Evolutionary conservation across 30 jellyfish, hydroid and myxozoan genomes (phyloP).

Genomic region (Turritopsis rubra): DNA sequence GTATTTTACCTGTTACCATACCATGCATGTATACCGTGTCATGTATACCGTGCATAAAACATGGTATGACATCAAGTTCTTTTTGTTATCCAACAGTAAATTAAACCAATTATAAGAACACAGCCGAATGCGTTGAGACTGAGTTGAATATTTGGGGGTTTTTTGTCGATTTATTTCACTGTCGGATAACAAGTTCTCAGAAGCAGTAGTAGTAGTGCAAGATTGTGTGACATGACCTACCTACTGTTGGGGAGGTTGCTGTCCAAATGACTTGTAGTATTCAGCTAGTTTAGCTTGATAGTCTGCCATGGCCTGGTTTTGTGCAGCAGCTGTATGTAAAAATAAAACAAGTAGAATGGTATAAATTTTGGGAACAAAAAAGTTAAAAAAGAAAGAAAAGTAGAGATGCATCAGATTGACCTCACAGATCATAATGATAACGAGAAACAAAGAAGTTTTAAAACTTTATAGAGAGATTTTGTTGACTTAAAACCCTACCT

Average conservation of each 20-base stretch:
- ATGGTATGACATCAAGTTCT: background rate
- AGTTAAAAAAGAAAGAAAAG: background rate
- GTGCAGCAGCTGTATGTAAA: slow-evolving; percentile 16
- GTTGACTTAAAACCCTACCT: too few species aligned
- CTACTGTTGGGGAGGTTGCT: slow-evolving; percentile 22
- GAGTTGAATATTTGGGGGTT: background rate
- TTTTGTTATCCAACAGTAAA: background rate
- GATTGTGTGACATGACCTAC: background rate
- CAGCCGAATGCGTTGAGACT: too few species aligned
- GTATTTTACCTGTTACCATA: background rate
- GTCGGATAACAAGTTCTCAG: background rate
- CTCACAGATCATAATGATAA: too few species aligned
- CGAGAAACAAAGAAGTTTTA: too few species aligned
- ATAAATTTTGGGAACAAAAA: background rate
- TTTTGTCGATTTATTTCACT: background rate
- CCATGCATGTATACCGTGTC: too few species aligned
- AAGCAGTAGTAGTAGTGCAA: background rate
- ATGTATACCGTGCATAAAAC: too few species aligned
- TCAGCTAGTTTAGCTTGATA: slow-evolving; percentile 40
- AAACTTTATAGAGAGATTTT: too few species aligned
- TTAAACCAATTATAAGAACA: background rate
- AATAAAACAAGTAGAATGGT: background rate
- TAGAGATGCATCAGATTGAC: too few species aligned
- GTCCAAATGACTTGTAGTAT: slow-evolving; percentile 36
- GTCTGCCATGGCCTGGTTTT: slow-evolving; percentile 38